phyloP scores from a whole-genome alignment of 2,797 vertebrate species.

The Fratercula arctica region DNA sequence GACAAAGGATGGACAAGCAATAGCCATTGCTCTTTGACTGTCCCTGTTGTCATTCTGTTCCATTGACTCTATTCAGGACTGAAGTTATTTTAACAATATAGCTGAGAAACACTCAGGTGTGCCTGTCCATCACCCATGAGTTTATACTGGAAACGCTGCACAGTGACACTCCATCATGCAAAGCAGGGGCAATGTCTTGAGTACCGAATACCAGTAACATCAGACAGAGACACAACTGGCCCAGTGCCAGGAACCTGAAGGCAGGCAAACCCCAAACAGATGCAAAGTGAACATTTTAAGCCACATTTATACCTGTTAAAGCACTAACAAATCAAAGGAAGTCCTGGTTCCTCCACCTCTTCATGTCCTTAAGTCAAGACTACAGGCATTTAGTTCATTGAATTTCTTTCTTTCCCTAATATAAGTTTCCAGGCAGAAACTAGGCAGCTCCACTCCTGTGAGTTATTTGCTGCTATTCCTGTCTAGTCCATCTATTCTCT shows the following conservation, averaged over 20 bases:
- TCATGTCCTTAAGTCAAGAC: background rate
- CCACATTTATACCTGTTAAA: background rate
- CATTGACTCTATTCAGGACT: background rate
- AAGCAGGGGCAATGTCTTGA: background rate
- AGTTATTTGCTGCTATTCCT: background rate
- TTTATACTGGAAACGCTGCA: background rate
- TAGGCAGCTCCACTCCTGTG: background rate
- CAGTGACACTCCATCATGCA: background rate
- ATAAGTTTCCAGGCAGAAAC: background rate
- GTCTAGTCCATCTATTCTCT: background rate
- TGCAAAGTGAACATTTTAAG: background rate
- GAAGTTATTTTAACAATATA: background rate
- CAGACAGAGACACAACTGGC: background rate
- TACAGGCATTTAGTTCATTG: background rate
- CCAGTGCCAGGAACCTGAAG: background rate
- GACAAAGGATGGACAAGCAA: background rate
- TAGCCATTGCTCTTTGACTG: background rate
- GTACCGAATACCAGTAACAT: background rate
- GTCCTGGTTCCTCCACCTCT: background rate
- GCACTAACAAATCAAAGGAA: background rate
- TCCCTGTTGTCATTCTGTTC: background rate
- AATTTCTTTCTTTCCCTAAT: background rate
- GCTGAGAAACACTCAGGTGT: background rate
- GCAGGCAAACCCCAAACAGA: background rate
- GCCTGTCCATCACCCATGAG: background rate